Conservation (phyloP, 2,797 vertebrate species). For the Florisuga fusca region DNA sequence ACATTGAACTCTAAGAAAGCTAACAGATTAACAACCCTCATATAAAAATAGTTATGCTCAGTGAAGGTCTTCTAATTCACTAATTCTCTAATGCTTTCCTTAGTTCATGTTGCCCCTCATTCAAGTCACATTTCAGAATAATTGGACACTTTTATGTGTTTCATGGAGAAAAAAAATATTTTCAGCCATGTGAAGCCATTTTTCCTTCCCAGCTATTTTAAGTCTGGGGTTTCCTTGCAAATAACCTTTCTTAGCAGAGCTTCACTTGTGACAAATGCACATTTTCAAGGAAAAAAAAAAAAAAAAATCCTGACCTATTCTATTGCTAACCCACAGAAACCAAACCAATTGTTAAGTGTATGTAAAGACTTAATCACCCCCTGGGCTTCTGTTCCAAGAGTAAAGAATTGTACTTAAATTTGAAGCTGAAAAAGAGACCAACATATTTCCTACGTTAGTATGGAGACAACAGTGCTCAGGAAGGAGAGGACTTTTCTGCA, state of each 20-base stretch:
- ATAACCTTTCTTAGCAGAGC: neutral
- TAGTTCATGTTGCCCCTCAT: neutral
- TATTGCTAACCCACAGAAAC: neutral
- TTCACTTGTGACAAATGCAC: neutral
- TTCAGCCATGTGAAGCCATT: neutral
- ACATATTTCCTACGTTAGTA: neutral
- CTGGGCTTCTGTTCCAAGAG: neutral
- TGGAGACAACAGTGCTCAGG: neutral
- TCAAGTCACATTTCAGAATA: neutral
- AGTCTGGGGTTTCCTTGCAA: neutral
- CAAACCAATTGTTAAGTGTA: neutral
- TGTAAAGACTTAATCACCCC: neutral
- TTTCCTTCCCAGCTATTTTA: neutral
- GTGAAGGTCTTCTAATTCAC: neutral
- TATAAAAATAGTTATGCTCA: neutral
- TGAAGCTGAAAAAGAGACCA: slow-evolving; percentile 41
- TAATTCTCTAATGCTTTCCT: neutral
- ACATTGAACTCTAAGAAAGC: neutral
- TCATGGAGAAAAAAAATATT: rapidly evolving
- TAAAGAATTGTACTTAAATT: neutral
- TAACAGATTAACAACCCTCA: neutral
- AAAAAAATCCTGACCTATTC: neutral
- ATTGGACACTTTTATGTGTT: neutral
- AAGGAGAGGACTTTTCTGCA: slow-evolving; percentile 18
- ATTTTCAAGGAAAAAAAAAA: neutral